phyloP scores from a whole-genome alignment of 1,140 invertebrate species.

The Dinoponera quadriceps region DNA sequence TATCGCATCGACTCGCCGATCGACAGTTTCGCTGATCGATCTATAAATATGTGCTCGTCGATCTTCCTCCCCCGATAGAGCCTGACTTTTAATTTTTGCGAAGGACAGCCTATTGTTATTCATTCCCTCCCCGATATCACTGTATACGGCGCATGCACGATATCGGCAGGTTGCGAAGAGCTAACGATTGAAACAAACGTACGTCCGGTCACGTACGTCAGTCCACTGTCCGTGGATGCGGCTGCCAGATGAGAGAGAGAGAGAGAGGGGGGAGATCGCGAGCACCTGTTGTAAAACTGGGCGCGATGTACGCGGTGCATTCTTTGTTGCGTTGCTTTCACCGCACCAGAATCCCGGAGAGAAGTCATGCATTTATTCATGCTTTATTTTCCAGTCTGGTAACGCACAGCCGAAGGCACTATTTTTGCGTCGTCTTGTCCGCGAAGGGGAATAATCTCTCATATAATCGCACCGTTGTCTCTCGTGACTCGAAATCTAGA shows the following conservation, averaged over 20 bases:
- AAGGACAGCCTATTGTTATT: slow-evolving; percentile 40
- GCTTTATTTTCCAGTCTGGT: slow-evolving; percentile 10
- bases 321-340: slow-evolving; percentile 37
- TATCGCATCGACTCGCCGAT: background rate
- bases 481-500: slow-evolving; percentile 28
- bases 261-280: slow-evolving; percentile 8
- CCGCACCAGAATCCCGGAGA: background rate
- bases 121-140: slow-evolving; percentile 17
- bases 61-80: background rate
- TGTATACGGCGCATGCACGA: background rate
- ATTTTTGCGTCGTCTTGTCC: slow-evolving; percentile 10
- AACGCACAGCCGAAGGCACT: slow-evolving; percentile 2
- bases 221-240: background rate
- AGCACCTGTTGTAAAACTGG: slow-evolving; percentile 51
- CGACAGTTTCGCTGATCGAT: background rate
- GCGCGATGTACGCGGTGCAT: background rate
- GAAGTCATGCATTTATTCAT: slow-evolving; percentile 27
- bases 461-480: slow-evolving; percentile 30
- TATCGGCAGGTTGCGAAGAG: slow-evolving; percentile 39
- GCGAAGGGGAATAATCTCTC: background rate
- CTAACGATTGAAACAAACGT: slow-evolving; percentile 43
- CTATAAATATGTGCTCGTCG: background rate
- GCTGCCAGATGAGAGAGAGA: background rate
- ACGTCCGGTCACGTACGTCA: slow-evolving; percentile 19
- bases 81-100: slow-evolving; percentile 28